Evolutionary conservation across 2,888 invertebrate species (phyloP).

Genomic region (Tenthredo livida): DNA sequence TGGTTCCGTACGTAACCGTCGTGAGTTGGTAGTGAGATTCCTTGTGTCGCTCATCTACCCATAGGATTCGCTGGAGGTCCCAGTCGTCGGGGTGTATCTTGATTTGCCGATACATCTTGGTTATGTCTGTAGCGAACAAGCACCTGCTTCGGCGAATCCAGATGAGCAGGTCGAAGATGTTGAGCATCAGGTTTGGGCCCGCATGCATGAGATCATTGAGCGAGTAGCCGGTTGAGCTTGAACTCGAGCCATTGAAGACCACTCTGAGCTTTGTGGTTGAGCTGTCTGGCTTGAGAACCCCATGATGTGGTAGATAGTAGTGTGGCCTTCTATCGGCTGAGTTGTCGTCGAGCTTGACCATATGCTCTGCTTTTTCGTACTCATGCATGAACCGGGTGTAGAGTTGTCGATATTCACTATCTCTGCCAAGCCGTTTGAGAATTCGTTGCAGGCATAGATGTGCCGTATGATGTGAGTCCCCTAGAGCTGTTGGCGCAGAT

Average conservation of each 20-base stretch:
- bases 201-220: constrained; percentile 54
- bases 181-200: constrained; percentile 53
- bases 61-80: constrained; percentile 49
- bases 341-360: no score
- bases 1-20: no score
- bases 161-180: constrained; percentile 35
- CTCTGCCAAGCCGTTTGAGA: no score
- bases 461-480: no score
- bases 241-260: constrained; percentile 54
- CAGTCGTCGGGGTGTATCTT: constrained; percentile 42
- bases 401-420: no score
- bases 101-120: constrained; percentile 47
- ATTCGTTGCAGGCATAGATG: no score
- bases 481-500: no score
- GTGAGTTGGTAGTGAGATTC: constrained; percentile 33
- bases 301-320: no score
- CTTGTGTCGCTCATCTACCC: constrained; percentile 2
- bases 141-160: constrained; percentile 6
- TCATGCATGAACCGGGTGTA: no score
- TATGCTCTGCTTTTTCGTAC: no score
- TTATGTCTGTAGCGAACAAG: constrained; percentile 30
- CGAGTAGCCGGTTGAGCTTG: constrained; percentile 1
- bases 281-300: no score
- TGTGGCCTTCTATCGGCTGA: no score
- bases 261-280: constrained; percentile 33